Evolutionary conservation across 2,797 vertebrate species (phyloP).

Genomic region (Myotis pilosus): DNA sequence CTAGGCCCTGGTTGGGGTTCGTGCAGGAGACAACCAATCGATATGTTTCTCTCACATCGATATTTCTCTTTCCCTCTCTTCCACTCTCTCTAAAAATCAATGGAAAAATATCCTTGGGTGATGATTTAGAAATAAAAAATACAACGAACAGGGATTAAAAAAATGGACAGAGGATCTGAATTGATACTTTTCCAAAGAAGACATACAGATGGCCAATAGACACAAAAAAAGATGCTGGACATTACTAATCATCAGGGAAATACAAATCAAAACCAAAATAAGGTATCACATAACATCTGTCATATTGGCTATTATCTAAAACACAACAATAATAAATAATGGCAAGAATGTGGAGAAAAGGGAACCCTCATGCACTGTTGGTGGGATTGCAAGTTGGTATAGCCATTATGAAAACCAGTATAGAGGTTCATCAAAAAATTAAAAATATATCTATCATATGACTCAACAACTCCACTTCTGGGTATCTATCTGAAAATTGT

Average conservation of each 20-base stretch:
- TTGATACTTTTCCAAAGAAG: background rate
- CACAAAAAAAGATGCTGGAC: background rate
- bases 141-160: background rate
- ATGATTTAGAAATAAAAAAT: background rate
- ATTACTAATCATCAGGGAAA: background rate
- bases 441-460: background rate
- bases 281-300: background rate
- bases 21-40: no score
- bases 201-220: background rate
- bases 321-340: background rate
- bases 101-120: no score
- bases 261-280: background rate
- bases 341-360: background rate
- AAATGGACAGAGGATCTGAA: background rate
- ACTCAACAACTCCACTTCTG: background rate
- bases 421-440: background rate
- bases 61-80: no score
- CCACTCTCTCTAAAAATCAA: no score
- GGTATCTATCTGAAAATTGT: background rate
- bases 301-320: background rate
- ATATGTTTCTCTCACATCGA: no score
- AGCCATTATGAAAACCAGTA: background rate
- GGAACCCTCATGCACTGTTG: background rate
- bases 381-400: background rate
- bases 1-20: no score